A percentile compares a stretch with the other conserved stretches of the same genome.
phyloP scores from a whole-genome alignment of 2,888 invertebrate genomes.

The Machimus atricapillus region DNA sequence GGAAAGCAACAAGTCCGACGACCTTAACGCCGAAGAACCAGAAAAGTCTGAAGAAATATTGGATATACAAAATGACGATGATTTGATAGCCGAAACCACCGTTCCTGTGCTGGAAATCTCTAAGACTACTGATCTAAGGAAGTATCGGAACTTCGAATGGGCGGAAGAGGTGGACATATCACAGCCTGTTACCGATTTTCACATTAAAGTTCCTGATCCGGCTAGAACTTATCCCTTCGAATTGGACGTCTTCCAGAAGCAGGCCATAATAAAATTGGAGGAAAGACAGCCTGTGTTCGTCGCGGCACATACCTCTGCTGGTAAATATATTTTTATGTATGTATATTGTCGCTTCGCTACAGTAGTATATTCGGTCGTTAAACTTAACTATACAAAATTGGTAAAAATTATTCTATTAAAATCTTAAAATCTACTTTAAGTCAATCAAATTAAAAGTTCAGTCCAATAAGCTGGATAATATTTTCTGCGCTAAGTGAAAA shows the following conservation, averaged over 20 bases:
- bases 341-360: neutral
- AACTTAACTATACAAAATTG: neutral
- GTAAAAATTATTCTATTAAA: neutral
- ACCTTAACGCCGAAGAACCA: neutral
- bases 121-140: constrained; percentile 57
- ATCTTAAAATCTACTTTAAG: no score
- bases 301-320: constrained; percentile 98
- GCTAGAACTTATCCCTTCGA: constrained; percentile 90
- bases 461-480: no score
- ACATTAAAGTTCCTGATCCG: constrained; percentile 80
- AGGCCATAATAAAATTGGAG: constrained; percentile 92
- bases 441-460: no score
- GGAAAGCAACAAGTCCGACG: constrained; percentile 50
- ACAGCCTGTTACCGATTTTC: constrained; percentile 81
- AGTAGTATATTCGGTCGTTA: no score
- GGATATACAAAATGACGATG: constrained; percentile 48
- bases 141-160: constrained; percentile 68
- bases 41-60: constrained; percentile 49
- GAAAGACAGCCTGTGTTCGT: constrained; percentile 96
- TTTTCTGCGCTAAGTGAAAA: no score
- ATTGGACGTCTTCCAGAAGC: constrained; percentile 96
- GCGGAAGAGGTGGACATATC: constrained; percentile 86
- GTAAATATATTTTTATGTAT: constrained; percentile 54
- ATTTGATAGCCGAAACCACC: constrained; percentile 67
- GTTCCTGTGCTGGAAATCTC: constrained; percentile 58